Conservation (phyloP, 2,113 vertebrate genomes). For the Puma concolor region DNA sequence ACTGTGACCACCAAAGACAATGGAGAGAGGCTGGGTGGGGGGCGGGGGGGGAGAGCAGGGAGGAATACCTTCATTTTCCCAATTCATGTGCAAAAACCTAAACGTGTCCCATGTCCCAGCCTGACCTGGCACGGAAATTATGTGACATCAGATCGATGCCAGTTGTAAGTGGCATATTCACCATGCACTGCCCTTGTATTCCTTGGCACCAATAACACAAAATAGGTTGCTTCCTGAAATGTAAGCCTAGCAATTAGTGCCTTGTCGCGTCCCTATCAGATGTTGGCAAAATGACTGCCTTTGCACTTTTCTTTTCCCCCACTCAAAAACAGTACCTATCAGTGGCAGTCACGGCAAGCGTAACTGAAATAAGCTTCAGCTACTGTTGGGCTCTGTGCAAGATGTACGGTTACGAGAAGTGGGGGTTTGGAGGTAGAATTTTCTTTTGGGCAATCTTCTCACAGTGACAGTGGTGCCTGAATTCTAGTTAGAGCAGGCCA, state of each 20-base stretch:
- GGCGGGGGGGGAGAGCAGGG: rapidly evolving
- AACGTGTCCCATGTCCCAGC: neutral
- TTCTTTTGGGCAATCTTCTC: neutral
- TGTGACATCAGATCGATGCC: neutral
- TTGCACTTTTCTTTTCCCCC: neutral
- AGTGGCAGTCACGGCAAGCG: neutral
- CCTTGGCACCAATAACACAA: conserved; percentile 41
- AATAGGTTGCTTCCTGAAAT: conserved; percentile 65
- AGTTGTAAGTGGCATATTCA: neutral
- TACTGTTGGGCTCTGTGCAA: neutral
- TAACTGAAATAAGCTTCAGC: neutral
- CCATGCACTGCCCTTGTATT: neutral
- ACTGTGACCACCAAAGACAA: neutral
- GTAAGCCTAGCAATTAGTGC: conserved; percentile 56
- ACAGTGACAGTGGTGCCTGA: too few relatives aligned
- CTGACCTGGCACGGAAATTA: conserved; percentile 19
- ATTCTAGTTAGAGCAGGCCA: neutral
- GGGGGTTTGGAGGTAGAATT: neutral
- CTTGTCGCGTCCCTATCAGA: conserved; percentile 27
- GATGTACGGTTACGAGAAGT: neutral
- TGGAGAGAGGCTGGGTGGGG: neutral
- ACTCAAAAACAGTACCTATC: neutral
- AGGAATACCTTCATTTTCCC: neutral
- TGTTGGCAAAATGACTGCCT: conserved; percentile 51
- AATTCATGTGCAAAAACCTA: neutral